Conservation (phyloP, 2,888 invertebrate species). For the Entomobrya proxima region DNA sequence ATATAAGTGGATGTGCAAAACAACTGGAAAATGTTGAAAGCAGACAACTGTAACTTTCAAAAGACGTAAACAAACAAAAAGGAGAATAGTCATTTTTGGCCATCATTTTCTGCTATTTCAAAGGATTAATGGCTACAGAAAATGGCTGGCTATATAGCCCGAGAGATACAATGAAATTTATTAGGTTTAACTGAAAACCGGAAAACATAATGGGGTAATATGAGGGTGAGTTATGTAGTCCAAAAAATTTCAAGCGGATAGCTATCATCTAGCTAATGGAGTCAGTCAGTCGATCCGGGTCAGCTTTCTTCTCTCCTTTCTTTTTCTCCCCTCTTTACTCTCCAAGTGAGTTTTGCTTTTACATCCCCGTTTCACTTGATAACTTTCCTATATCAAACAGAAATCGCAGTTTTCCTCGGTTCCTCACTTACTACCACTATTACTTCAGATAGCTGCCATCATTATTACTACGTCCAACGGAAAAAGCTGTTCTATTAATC, state of each 20-base stretch:
- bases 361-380: slow-evolving; percentile 4
- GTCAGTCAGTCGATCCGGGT: slow-evolving; percentile 67
- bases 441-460: background rate
- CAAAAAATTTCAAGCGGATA: slow-evolving; percentile 70
- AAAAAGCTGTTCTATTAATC: slow-evolving; percentile 55
- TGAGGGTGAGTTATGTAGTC: slow-evolving; percentile 75
- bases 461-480: slow-evolving; percentile 36
- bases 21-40: background rate
- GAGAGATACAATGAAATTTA: slow-evolving; percentile 74
- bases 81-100: slow-evolving; percentile 11
- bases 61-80: slow-evolving; percentile 24
- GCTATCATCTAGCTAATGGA: slow-evolving; percentile 73
- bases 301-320: slow-evolving; percentile 50
- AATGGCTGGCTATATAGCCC: slow-evolving; percentile 70
- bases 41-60: background rate
- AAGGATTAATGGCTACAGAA: slow-evolving; percentile 57
- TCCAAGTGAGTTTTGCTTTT: slow-evolving; percentile 15
- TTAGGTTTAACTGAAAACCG: slow-evolving; percentile 74
- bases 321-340: slow-evolving; percentile 17
- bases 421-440: slow-evolving; percentile 34
- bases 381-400: slow-evolving; percentile 13
- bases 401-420: slow-evolving; percentile 12
- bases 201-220: slow-evolving; percentile 75
- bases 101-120: slow-evolving; percentile 37
- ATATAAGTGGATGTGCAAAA: background rate